These are phyloP conservation scores for Cephus runcator DNA, from an alignment of 2,888 invertebrate species.

Conservation along the genomic window DNA sequence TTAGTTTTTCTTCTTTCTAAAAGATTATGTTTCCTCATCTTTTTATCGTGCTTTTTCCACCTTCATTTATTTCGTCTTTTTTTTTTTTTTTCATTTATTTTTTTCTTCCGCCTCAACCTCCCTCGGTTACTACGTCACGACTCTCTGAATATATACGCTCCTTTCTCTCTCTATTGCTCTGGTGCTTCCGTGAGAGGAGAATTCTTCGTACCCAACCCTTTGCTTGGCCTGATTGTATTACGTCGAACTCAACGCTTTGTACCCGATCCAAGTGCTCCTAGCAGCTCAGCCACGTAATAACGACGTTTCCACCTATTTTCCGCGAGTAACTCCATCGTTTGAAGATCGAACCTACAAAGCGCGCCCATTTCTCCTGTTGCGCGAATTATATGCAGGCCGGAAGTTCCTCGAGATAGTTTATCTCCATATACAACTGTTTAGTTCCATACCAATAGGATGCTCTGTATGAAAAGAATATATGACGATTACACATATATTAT, in stretches of 20 bases:
- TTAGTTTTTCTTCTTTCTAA: neutral
- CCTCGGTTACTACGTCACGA: neutral
- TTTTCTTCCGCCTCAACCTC: neutral
- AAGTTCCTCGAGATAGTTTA: neutral
- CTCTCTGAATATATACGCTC: neutral
- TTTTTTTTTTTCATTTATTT: neutral
- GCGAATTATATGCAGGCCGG: neutral
- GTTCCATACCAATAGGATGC: neutral
- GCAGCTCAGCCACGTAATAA: neutral
- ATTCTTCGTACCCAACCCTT: neutral
- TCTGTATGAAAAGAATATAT: neutral
- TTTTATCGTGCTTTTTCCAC: neutral
- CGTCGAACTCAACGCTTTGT: neutral
- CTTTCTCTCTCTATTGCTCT: neutral
- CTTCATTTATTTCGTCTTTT: neutral
- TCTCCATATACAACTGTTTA: neutral
- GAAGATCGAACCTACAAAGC: constrained; percentile 39
- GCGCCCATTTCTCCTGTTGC: constrained; percentile 27
- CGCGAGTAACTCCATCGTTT: constrained; percentile 24
- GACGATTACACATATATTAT: neutral
- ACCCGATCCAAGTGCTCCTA: neutral
- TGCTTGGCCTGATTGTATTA: neutral
- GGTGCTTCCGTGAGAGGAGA: neutral
- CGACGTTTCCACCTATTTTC: constrained; percentile 13
- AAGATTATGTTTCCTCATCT: neutral